These are phyloP conservation scores for Formica exsecta DNA, from an alignment of 1,140 invertebrate genomes.

Conservation along the genomic window DNA sequence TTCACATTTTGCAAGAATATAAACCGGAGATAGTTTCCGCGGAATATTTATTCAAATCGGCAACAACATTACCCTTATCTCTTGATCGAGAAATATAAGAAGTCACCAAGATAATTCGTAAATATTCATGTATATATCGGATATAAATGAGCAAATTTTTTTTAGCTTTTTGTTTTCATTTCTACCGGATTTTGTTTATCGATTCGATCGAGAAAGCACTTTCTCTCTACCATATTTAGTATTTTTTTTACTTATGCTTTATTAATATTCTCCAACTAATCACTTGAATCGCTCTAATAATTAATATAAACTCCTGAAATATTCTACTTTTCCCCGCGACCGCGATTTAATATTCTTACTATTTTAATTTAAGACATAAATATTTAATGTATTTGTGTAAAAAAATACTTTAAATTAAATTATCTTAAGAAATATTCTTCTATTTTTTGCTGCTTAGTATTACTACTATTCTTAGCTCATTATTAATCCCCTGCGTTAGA, in stretches of 20 bases:
- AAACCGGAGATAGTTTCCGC: not conserved
- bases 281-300: not conserved
- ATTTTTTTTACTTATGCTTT: not conserved
- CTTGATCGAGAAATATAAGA: not conserved
- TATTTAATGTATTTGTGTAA: not conserved
- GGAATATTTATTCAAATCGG: constrained; percentile 40
- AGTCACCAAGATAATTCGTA: not conserved
- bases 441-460: not conserved
- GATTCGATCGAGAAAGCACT: not conserved
- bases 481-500: not conserved
- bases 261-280: not conserved
- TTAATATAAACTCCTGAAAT: not conserved
- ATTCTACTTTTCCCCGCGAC: not conserved
- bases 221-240: not conserved
- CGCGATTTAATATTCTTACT: not conserved
- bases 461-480: not conserved
- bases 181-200: constrained; percentile 9
- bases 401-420: not conserved
- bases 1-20: not conserved
- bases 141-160: not conserved
- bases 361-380: not conserved
- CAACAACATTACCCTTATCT: not conserved
- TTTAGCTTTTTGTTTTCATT: constrained; percentile 28
- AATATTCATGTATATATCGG: constrained; percentile 31
- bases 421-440: not conserved